A percentile compares a stretch with the other conserved stretches of the same genome.
Conservation (phyloP, 2,888 invertebrate species). For the Spisula solida region DNA sequence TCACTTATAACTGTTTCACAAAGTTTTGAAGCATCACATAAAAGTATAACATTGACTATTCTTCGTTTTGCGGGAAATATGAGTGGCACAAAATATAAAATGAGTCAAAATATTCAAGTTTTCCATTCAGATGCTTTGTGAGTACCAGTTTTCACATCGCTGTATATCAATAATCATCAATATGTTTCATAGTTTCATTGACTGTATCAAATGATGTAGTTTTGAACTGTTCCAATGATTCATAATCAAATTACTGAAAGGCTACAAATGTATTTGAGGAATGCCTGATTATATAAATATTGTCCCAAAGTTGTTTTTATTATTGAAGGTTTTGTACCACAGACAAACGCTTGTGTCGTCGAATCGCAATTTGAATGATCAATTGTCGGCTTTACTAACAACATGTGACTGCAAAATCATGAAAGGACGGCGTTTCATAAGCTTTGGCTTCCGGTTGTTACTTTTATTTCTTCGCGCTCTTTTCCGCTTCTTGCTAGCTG, state of each 20-base stretch:
- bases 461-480: background rate
- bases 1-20: no score
- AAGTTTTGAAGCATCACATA: no score
- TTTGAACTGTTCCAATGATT: background rate
- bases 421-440: slow-evolving; percentile 57
- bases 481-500: slow-evolving; percentile 57
- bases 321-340: background rate
- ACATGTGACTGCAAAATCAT: slow-evolving; percentile 49
- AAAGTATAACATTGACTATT: no score
- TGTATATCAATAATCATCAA: no score
- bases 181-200: no score
- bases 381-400: background rate
- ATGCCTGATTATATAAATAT: background rate
- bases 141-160: no score
- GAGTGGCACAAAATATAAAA: no score
- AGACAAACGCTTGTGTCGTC: background rate
- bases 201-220: no score
- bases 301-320: background rate
- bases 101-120: no score
- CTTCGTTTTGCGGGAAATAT: no score
- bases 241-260: background rate
- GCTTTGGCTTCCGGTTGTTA: background rate
- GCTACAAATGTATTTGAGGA: background rate
- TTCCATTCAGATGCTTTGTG: no score
- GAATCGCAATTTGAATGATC: background rate